Conservation (phyloP, 1,140 invertebrate species). For the Achroia grisella region DNA sequence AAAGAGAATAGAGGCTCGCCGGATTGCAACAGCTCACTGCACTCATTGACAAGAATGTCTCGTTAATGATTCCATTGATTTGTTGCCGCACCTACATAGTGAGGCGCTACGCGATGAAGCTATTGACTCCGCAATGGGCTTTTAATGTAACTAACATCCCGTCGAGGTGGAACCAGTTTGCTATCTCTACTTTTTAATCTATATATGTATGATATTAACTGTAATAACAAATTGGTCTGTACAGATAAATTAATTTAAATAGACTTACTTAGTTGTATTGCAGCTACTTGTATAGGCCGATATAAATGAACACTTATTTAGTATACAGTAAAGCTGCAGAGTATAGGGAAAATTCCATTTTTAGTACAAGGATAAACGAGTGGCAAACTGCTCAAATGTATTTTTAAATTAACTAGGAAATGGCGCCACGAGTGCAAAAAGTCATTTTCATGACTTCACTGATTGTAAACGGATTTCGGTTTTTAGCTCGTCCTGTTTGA, state of each 20-base stretch:
- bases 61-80: slow-evolving; percentile 39
- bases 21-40: slow-evolving; percentile 30
- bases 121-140: slow-evolving; percentile 23
- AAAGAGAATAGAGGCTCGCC: slow-evolving; percentile 32
- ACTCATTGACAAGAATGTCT: slow-evolving; percentile 45
- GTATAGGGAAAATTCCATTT: slow-evolving; percentile 7
- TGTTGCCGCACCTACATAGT: slow-evolving; percentile 11
- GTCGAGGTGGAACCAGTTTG: slow-evolving; percentile 10
- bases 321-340: neutral
- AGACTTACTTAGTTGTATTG: no score
- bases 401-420: slow-evolving; percentile 6
- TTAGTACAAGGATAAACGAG: slow-evolving; percentile 4
- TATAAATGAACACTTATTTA: neutral
- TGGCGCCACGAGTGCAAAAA: slow-evolving; percentile 8
- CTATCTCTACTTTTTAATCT: slow-evolving; percentile 14
- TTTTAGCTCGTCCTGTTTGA: slow-evolving; percentile 30
- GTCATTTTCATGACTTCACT: slow-evolving; percentile 14
- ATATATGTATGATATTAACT: slow-evolving; percentile 4
- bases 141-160: slow-evolving; percentile 23
- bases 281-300: no score
- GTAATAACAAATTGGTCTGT: slow-evolving; percentile 2
- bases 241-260: slow-evolving; percentile 6
- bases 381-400: slow-evolving; percentile 6
- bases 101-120: slow-evolving; percentile 17
- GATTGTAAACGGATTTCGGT: slow-evolving; percentile 32